Conservation (phyloP, 1,140 invertebrate genomes). For the Acromyrmex echinatior region DNA sequence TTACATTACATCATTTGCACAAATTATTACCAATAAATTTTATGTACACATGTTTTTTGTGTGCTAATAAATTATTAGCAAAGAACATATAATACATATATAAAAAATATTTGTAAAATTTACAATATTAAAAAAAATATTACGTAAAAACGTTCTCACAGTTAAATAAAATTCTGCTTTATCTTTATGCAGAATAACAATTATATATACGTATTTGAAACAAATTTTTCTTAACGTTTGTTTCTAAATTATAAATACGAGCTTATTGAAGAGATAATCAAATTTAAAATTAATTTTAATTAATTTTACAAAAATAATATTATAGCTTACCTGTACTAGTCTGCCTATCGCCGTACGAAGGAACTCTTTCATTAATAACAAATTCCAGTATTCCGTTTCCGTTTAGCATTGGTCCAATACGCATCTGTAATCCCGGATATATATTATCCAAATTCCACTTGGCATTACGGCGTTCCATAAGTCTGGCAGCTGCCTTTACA, state of each 20-base stretch:
- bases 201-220: background rate
- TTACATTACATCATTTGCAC: background rate
- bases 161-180: background rate
- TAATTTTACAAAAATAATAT: background rate
- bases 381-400: slow-evolving; percentile 91
- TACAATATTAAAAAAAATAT: background rate
- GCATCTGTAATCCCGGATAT: slow-evolving; percentile 91
- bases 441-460: slow-evolving; percentile 91
- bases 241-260: background rate
- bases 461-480: slow-evolving; percentile 90
- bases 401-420: slow-evolving; percentile 89
- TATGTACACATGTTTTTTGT: too few species aligned
- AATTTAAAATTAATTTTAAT: background rate
- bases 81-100: background rate
- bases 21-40: background rate
- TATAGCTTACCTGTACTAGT: slow-evolving; percentile 79
- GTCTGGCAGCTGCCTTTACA: slow-evolving; percentile 90
- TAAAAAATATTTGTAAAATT: background rate
- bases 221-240: background rate
- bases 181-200: background rate
- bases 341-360: slow-evolving; percentile 78
- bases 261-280: background rate
- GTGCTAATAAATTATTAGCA: background rate
- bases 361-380: slow-evolving; percentile 88
- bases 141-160: background rate